Conservation (phyloP, 2,888 invertebrate species). For the Ichneumoninae sp. region DNA sequence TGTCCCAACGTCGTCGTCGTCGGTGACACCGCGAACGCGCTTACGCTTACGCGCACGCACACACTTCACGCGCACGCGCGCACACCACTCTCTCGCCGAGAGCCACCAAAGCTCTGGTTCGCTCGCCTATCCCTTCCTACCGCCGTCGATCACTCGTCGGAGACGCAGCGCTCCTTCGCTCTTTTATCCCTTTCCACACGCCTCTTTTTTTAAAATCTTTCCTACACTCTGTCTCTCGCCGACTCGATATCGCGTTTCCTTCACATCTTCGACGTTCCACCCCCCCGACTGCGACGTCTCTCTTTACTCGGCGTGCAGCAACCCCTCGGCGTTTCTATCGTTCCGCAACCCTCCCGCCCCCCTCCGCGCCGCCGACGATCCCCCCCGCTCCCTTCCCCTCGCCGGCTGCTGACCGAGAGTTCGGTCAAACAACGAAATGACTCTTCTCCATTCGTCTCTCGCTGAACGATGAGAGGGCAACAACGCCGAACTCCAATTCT, state of each 20-base stretch:
- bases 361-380: neutral
- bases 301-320: constrained; percentile 54
- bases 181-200: constrained; percentile 48
- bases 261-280: constrained; percentile 68
- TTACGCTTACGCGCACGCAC: constrained; percentile 9
- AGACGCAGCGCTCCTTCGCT: constrained; percentile 21
- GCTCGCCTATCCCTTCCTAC: constrained; percentile 31
- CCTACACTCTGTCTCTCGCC: constrained; percentile 18
- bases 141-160: constrained; percentile 57
- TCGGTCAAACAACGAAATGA: constrained; percentile 16
- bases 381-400: neutral
- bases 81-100: constrained; percentile 19
- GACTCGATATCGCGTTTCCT: constrained; percentile 62
- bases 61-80: constrained; percentile 22
- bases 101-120: constrained; percentile 8
- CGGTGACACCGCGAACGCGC: constrained; percentile 56
- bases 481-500: neutral
- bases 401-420: constrained; percentile 4
- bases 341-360: constrained; percentile 17
- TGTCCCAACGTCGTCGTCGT: constrained; percentile 54
- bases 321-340: constrained; percentile 48
- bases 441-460: constrained; percentile 17
- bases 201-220: constrained; percentile 6
- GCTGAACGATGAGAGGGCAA: constrained; percentile 7
- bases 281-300: constrained; percentile 50